These are phyloP conservation scores for Eretmochelys imbricata DNA, from an alignment of 2,113 vertebrate genomes.

Conservation along the genomic window DNA sequence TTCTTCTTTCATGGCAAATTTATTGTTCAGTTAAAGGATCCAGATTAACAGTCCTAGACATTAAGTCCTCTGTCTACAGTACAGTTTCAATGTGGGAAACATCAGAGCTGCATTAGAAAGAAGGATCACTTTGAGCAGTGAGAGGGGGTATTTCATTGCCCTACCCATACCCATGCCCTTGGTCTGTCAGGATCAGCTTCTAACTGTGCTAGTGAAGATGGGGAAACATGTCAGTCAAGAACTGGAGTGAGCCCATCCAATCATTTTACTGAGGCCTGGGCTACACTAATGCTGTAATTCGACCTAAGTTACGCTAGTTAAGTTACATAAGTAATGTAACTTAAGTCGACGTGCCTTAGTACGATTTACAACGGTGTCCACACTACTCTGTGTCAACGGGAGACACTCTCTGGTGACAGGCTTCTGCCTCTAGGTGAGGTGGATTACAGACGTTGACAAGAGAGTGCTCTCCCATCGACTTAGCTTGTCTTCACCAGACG, in stretches of 20 bases:
- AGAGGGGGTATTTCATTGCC: accelerated
- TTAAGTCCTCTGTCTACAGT: neutral
- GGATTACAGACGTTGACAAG: too few relatives aligned
- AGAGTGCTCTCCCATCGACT: too few relatives aligned
- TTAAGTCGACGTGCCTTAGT: too few relatives aligned
- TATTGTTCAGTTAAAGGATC: neutral
- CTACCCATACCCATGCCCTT: accelerated
- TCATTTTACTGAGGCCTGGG: too few relatives aligned
- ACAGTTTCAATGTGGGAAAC: accelerated
- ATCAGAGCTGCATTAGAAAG: accelerated
- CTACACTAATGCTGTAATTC: too few relatives aligned
- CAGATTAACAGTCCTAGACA: accelerated
- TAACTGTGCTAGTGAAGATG: accelerated
- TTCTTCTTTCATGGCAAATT: neutral
- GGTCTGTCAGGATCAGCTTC: neutral
- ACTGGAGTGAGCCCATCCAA: accelerated
- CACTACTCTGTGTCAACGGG: too few relatives aligned
- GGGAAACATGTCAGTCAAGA: neutral
- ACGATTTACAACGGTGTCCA: too few relatives aligned
- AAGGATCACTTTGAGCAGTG: accelerated
- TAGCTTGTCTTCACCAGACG: too few relatives aligned
- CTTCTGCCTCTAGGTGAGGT: too few relatives aligned
- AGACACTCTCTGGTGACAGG: too few relatives aligned
- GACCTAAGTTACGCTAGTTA: too few relatives aligned
- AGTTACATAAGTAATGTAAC: too few relatives aligned